Conservation (phyloP, 2,888 invertebrate species). For the Calliphora vomitoria region DNA sequence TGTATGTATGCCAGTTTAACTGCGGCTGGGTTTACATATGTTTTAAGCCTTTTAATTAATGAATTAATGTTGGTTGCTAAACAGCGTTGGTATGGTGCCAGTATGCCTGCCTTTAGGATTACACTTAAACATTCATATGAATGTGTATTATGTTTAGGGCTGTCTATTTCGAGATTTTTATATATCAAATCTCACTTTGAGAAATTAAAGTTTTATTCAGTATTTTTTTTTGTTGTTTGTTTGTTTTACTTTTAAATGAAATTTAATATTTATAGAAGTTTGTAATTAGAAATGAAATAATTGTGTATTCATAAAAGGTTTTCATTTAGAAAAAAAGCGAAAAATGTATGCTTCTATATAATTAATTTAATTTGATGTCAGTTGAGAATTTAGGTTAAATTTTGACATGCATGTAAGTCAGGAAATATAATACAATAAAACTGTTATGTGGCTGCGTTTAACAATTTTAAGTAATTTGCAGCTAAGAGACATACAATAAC, state of each 20-base stretch:
- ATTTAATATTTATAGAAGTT: constrained; percentile 63
- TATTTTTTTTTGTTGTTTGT: neutral
- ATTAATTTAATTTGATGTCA: constrained; percentile 53
- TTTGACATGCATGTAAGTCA: constrained; percentile 9
- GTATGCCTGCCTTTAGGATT: neutral
- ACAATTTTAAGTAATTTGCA: neutral
- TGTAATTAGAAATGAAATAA: constrained; percentile 57
- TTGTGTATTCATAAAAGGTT: constrained; percentile 64
- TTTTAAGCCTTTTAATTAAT: constrained; percentile 73
- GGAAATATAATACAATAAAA: constrained; percentile 21
- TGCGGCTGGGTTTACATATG: constrained; percentile 59
- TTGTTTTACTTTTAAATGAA: constrained; percentile 52
- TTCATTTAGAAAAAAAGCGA: constrained; percentile 6
- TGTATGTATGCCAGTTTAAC: neutral
- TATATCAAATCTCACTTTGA: constrained; percentile 28
- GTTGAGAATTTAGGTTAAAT: constrained; percentile 52
- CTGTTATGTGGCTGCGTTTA: constrained; percentile 3
- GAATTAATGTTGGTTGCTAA: constrained; percentile 68
- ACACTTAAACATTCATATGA: neutral
- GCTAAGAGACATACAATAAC: neutral
- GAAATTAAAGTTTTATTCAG: constrained; percentile 46
- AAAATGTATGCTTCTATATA: constrained; percentile 14
- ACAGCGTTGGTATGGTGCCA: constrained; percentile 29
- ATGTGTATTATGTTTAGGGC: neutral
- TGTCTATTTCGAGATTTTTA: neutral